Percentiles rank a stretch among this genome's conserved stretches.
phyloP scores from a whole-genome alignment of 2,888 invertebrate species.

The Harpalus rubripes region DNA sequence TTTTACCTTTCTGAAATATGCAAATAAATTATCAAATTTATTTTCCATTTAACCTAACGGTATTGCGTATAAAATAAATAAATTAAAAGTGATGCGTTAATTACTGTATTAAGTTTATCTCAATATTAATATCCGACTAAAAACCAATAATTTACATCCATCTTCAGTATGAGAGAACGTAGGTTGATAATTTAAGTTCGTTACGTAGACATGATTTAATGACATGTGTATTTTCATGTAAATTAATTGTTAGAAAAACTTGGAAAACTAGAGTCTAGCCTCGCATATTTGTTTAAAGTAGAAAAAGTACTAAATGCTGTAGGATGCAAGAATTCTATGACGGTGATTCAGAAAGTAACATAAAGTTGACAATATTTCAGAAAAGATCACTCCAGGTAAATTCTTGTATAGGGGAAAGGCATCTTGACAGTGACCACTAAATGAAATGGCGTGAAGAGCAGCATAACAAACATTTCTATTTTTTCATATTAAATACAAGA shows the following conservation, averaged over 20 bases:
- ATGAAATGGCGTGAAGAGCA: too few species aligned
- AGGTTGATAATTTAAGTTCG: conserved; percentile 49
- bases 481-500: too few species aligned
- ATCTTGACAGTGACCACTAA: too few species aligned
- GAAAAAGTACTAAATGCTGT: conserved; percentile 1
- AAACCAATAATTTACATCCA: conserved; percentile 42
- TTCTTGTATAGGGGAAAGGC: too few species aligned
- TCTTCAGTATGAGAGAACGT: conserved; percentile 7
- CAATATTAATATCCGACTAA: conserved; percentile 33
- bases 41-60: conserved; percentile 23
- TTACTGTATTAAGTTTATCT: conserved; percentile 32
- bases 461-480: too few species aligned
- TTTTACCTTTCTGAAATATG: not conserved
- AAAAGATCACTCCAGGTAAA: too few species aligned
- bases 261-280: not conserved
- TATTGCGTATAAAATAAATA: conserved; percentile 13
- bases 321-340: too few species aligned
- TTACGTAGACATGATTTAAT: conserved; percentile 46
- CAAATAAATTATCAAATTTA: conserved; percentile 8
- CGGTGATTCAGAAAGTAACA: too few species aligned
- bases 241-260: conserved; percentile 40
- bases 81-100: conserved; percentile 22
- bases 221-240: conserved; percentile 54
- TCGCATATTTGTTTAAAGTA: conserved; percentile 19
- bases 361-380: too few species aligned